Percentiles rank a stretch among this genome's conserved stretches.
These are phyloP conservation scores for Ia io DNA, from an alignment of 2,113 vertebrate genomes.

Conservation along the genomic window DNA sequence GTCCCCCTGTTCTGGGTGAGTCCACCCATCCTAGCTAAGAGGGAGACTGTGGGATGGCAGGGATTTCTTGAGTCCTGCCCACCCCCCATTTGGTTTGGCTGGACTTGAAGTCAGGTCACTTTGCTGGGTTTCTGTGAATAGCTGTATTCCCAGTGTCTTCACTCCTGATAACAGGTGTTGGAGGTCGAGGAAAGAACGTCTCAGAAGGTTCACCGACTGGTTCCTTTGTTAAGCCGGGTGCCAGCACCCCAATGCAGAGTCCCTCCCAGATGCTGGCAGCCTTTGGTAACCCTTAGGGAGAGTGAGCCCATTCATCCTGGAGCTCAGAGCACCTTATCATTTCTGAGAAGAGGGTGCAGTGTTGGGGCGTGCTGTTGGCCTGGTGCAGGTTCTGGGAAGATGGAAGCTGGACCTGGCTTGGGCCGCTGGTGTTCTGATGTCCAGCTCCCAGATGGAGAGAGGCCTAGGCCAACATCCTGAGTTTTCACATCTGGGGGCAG, in stretches of 20 bases:
- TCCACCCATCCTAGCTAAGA: not conserved
- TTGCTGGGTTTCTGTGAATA: not conserved
- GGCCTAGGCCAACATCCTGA: not conserved
- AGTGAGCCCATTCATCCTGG: fast-evolving
- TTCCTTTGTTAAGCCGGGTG: fast-evolving
- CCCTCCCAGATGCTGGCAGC: fast-evolving
- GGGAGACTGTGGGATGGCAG: not conserved
- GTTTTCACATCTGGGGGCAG: not conserved
- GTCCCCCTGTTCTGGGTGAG: no score
- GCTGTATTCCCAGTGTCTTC: not conserved
- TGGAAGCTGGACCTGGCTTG: fast-evolving
- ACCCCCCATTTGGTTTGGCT: fast-evolving
- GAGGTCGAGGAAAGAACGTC: not conserved
- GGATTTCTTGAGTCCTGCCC: not conserved
- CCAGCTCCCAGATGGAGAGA: not conserved
- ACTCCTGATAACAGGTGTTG: fast-evolving
- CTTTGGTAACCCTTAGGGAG: no score
- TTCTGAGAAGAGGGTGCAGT: not conserved
- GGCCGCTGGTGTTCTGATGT: not conserved
- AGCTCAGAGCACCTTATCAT: not conserved
- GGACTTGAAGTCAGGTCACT: not conserved
- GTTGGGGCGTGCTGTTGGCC: not conserved
- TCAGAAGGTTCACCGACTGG: fast-evolving
- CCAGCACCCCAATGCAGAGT: not conserved
- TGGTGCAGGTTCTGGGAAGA: not conserved